A percentile compares a stretch with the other conserved stretches of the same genome.
Evolutionary conservation across 2,797 vertebrate genomes (phyloP).

Genomic region (Poecilia gillii): DNA sequence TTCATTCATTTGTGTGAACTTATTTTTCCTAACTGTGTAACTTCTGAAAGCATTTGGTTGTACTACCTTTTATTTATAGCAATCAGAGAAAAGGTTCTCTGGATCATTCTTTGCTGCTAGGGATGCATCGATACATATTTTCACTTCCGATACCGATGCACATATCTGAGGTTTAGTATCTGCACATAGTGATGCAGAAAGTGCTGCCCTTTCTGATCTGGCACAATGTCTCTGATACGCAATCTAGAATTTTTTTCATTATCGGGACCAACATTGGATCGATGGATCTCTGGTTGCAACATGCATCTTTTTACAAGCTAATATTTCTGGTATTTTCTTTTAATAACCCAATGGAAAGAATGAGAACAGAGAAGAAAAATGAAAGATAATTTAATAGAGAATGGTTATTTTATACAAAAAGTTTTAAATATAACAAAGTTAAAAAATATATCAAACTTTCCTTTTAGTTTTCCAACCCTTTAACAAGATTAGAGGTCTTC

Average conservation of each 20-base stretch:
- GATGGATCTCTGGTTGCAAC: no score
- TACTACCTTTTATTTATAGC: not conserved
- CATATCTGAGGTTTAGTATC: no score
- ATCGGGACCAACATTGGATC: no score
- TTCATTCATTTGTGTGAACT: not conserved
- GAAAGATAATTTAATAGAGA: not conserved
- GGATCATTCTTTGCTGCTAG: not conserved
- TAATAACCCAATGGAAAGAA: slow-evolving; percentile 12
- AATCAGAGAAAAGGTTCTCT: not conserved
- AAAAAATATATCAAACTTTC: slow-evolving; percentile 31
- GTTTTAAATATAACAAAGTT: slow-evolving; percentile 8
- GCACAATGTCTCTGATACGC: no score
- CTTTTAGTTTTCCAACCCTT: slow-evolving; percentile 8
- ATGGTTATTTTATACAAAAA: slow-evolving; percentile 1
- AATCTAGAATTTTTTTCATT: no score
- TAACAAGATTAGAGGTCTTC: slow-evolving; percentile 27
- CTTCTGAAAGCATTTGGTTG: not conserved
- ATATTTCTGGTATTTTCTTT: not conserved
- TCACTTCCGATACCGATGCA: no score
- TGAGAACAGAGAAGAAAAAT: not conserved
- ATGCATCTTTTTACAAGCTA: not conserved
- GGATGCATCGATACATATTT: no score
- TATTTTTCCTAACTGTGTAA: not conserved
- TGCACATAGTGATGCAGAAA: no score
- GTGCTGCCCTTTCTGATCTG: no score